phyloP scores from a whole-genome alignment of 2,888 invertebrate genomes.

The Cephus pulcher region DNA sequence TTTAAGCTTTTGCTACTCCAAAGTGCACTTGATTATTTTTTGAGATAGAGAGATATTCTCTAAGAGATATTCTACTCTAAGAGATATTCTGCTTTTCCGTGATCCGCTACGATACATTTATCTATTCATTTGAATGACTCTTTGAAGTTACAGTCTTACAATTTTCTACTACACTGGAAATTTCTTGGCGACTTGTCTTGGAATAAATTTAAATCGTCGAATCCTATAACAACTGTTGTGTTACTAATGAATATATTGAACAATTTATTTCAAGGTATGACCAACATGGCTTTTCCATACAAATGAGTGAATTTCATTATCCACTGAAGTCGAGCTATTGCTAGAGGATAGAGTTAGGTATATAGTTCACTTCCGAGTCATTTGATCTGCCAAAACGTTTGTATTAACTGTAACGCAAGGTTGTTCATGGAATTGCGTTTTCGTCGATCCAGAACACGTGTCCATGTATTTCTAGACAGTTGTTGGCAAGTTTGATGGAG shows the following conservation, averaged over 20 bases:
- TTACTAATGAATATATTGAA: neutral
- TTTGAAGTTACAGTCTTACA: neutral
- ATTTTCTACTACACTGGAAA: neutral
- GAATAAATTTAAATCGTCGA: neutral
- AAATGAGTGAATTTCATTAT: neutral
- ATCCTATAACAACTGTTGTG: neutral
- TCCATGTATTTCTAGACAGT: constrained; percentile 15
- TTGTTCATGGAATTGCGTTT: constrained; percentile 1
- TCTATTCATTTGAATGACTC: neutral
- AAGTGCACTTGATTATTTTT: neutral
- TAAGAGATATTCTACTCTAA: too few relatives aligned
- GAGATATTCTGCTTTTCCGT: too few relatives aligned
- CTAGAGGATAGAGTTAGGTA: neutral
- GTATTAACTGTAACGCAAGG: neutral
- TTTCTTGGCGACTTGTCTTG: neutral
- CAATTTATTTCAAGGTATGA: neutral
- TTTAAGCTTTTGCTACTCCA: neutral
- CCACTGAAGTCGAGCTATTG: neutral
- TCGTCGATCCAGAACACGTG: neutral
- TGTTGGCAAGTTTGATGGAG: constrained; percentile 24
- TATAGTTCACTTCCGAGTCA: neutral
- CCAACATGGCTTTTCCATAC: neutral
- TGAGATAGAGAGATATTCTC: neutral
- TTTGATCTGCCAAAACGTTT: neutral
- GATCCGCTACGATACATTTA: neutral